Conservation (phyloP, 1,140 invertebrate species). For the Chionoecetes opilio region DNA sequence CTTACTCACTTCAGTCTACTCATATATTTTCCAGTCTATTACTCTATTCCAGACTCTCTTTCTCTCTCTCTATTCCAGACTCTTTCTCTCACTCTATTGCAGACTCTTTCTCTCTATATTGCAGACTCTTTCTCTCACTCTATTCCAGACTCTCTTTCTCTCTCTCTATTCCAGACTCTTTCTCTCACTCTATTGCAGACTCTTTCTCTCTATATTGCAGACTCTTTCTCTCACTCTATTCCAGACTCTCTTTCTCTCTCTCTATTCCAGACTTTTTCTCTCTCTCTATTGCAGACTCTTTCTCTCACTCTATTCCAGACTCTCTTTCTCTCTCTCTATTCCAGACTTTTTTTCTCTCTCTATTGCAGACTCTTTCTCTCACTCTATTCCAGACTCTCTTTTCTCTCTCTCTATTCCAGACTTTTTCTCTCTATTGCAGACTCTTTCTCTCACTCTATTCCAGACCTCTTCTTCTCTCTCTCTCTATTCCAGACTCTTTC, state of each 20-base stretch:
- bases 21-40: not conserved
- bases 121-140: not conserved
- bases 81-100: not conserved
- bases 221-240: not conserved
- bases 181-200: not conserved
- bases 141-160: not conserved
- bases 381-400: too few relatives aligned
- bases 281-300: not conserved
- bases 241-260: too few relatives aligned
- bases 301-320: not conserved
- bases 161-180: not conserved
- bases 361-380: not conserved
- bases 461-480: too few relatives aligned
- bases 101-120: slow-evolving; percentile 34
- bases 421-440: not conserved
- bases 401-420: too few relatives aligned
- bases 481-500: not conserved
- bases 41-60: not conserved
- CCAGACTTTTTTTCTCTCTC: not conserved
- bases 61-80: not conserved
- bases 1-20: too few relatives aligned
- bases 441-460: not conserved
- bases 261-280: not conserved
- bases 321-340: not conserved
- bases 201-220: not conserved